These are phyloP conservation scores for Plestiodon gilberti DNA, from an alignment of 2,113 vertebrate species.

Conservation along the genomic window DNA sequence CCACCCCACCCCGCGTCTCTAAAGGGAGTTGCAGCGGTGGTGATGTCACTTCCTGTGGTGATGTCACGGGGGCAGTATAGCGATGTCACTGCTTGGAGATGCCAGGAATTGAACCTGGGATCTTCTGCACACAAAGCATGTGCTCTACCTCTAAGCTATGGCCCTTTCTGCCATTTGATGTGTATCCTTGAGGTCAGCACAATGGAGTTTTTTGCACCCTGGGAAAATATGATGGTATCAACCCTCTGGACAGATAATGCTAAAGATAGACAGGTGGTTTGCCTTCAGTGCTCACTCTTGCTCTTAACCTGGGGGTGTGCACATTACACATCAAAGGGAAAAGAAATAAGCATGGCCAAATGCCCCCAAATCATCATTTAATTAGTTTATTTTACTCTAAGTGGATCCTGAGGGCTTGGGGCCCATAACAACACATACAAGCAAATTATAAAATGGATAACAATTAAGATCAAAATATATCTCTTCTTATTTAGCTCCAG, in stretches of 20 bases:
- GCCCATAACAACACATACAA: neutral
- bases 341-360: neutral
- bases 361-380: neutral
- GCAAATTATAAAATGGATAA: no score
- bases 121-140: no score
- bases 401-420: neutral
- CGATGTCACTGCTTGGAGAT: no score
- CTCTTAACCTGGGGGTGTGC: neutral
- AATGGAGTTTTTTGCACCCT: neutral
- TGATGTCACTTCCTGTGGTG: no score
- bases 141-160: no score
- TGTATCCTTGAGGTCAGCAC: neutral
- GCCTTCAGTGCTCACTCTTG: neutral
- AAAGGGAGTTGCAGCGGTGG: no score
- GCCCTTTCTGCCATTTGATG: no score
- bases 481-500: neutral
- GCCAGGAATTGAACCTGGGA: no score
- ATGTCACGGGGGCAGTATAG: no score
- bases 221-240: neutral
- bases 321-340: neutral
- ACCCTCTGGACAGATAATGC: neutral
- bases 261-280: conserved; percentile 6
- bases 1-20: no score
- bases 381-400: neutral
- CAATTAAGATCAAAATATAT: neutral